Evolutionary conservation across 2,113 vertebrate species (phyloP).

Genomic region (Pedetes capensis): DNA sequence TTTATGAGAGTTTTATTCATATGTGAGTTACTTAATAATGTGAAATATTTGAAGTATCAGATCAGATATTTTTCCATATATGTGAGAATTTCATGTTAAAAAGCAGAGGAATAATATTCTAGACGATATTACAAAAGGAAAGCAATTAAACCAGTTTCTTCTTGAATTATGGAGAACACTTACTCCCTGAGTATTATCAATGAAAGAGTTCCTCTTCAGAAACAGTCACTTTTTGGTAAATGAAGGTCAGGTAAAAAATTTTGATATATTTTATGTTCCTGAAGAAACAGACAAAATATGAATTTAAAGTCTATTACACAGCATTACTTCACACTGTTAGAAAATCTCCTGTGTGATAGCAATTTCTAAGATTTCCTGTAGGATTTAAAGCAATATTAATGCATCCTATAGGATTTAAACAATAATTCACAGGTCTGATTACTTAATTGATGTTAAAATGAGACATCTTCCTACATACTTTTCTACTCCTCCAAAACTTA

Average conservation of each 20-base stretch:
- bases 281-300: not conserved
- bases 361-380: not conserved
- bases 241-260: not conserved
- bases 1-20: not conserved
- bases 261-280: not conserved
- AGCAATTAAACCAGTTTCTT: not conserved
- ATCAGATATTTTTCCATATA: not conserved
- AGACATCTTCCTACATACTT: not conserved
- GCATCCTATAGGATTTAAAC: not conserved
- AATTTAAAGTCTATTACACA: not conserved
- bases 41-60: slow-evolving; percentile 24
- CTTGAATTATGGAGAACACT: not conserved
- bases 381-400: not conserved
- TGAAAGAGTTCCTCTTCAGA: not conserved
- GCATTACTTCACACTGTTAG: not conserved
- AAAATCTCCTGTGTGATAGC: not conserved
- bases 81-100: not conserved
- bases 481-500: not conserved
- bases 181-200: not conserved
- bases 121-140: not conserved
- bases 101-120: not conserved
- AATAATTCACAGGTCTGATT: not conserved
- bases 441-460: not conserved
- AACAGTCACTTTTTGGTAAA: not conserved
- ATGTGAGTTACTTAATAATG: not conserved